phyloP scores from a whole-genome alignment of 92 coral and sea anemone species.

The Diadumene lineata region DNA sequence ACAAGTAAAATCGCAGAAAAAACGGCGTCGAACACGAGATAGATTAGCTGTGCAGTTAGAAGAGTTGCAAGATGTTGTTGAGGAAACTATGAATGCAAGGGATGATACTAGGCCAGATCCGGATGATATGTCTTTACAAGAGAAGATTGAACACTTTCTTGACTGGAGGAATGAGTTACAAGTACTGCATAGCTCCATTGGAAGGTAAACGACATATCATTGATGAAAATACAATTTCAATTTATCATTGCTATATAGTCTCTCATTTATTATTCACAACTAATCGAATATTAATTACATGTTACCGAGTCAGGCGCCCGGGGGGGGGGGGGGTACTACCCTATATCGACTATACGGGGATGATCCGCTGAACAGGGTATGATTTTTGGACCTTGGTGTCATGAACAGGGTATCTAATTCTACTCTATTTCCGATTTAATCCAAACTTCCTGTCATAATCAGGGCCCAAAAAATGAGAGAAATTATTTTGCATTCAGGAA shows the following conservation, averaged over 20 bases:
- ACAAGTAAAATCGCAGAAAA: conserved; percentile 6
- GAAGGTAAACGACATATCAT: conserved; percentile 21
- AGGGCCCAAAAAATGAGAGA: too few relatives aligned
- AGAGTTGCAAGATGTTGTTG: conserved; percentile 35
- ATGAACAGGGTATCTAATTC: too few relatives aligned
- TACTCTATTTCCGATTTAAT: too few relatives aligned
- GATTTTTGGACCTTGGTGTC: too few relatives aligned
- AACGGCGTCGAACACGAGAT: conserved; percentile 13
- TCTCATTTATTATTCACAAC: not conserved
- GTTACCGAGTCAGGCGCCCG: not conserved
- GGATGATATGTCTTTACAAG: conserved; percentile 43
- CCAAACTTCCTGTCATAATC: too few relatives aligned
- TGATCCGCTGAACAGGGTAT: too few relatives aligned
- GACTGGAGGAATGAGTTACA: conserved; percentile 75
- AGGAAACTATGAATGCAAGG: conserved; percentile 37
- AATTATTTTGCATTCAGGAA: too few relatives aligned
- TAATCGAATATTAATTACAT: not conserved
- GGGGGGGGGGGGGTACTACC: too few relatives aligned
- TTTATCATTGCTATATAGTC: too few relatives aligned
- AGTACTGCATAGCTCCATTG: conserved; percentile 56
- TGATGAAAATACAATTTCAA: too few relatives aligned
- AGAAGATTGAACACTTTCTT: conserved; percentile 38
- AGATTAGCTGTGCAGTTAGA: conserved; percentile 20
- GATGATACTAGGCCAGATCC: conserved; percentile 35
- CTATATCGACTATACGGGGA: too few relatives aligned